Evolutionary conservation across 2,797 vertebrate genomes (phyloP).

Genomic region (Rhincodon typus): DNA sequence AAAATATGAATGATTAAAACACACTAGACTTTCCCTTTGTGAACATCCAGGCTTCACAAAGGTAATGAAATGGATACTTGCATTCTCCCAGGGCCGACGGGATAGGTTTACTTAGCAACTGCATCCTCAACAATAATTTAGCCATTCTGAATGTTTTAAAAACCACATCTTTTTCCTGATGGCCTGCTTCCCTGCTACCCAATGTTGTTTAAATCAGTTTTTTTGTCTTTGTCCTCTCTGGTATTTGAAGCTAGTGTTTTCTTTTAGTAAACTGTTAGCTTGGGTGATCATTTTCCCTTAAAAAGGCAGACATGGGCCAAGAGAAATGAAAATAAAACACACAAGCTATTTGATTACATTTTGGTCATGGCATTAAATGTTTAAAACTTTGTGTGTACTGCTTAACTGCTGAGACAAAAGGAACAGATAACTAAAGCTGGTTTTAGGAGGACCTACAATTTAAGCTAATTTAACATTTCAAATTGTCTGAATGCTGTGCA

Average conservation of each 20-base stretch:
- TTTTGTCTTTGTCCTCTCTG: background rate
- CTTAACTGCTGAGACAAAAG: background rate
- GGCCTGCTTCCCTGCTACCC: background rate
- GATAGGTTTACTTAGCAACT: background rate
- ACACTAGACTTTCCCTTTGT: background rate
- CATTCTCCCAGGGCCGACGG: background rate
- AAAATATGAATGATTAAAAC: background rate
- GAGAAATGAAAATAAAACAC: background rate
- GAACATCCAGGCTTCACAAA: background rate
- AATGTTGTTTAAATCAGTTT: background rate
- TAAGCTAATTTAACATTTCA: conserved; percentile 22
- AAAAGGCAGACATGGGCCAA: background rate
- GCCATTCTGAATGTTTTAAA: background rate
- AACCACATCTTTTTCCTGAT: background rate
- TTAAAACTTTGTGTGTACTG: background rate
- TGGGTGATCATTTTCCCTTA: background rate
- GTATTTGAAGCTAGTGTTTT: background rate
- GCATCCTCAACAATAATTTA: background rate
- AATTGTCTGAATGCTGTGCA: background rate
- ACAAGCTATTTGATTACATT: conserved; percentile 15
- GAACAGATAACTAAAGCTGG: background rate
- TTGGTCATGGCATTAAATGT: background rate
- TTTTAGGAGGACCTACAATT: background rate
- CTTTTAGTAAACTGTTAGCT: background rate
- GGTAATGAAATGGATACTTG: background rate